Evolutionary conservation across 37 sponge, comb jelly and placozoan species (phyloP).

Genomic region (Crambe crambe): DNA sequence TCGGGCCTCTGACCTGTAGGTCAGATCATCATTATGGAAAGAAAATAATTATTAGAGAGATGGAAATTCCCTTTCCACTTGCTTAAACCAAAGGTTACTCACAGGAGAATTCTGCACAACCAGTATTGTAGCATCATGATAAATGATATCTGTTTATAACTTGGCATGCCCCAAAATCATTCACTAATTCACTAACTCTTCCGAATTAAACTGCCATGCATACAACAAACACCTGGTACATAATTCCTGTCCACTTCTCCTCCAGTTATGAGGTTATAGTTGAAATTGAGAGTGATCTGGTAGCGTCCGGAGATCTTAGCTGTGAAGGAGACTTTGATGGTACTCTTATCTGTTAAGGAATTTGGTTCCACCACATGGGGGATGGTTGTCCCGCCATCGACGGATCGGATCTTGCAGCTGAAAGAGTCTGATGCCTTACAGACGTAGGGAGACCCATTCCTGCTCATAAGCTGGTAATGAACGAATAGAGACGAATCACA

Average conservation of each 20-base stretch:
- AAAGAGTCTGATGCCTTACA: conserved; percentile 57
- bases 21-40: too few relatives aligned
- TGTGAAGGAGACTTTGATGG: conserved; percentile 64
- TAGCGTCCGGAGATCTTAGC: conserved; percentile 52
- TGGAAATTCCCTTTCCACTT: too few relatives aligned
- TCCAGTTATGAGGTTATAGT: conserved; percentile 22
- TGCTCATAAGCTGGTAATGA: conserved; percentile 31
- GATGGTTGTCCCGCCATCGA: conserved; percentile 4
- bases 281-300: conserved; percentile 36
- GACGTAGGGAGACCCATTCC: conserved; percentile 42
- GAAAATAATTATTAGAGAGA: background rate
- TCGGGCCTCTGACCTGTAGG: too few relatives aligned
- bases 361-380: conserved; percentile 72
- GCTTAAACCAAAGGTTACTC: too few relatives aligned
- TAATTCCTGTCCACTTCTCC: conserved; percentile 33
- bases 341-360: conserved; percentile 24
- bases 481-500: background rate
- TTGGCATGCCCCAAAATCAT: too few relatives aligned
- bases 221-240: conserved; percentile 42
- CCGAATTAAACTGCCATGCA: too few relatives aligned
- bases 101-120: too few relatives aligned
- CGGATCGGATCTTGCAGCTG: conserved; percentile 13
- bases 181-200: too few relatives aligned
- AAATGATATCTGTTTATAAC: too few relatives aligned
- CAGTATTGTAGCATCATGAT: too few relatives aligned